phyloP scores from a whole-genome alignment of 2,888 invertebrate species.

The Epiblema foenella region DNA sequence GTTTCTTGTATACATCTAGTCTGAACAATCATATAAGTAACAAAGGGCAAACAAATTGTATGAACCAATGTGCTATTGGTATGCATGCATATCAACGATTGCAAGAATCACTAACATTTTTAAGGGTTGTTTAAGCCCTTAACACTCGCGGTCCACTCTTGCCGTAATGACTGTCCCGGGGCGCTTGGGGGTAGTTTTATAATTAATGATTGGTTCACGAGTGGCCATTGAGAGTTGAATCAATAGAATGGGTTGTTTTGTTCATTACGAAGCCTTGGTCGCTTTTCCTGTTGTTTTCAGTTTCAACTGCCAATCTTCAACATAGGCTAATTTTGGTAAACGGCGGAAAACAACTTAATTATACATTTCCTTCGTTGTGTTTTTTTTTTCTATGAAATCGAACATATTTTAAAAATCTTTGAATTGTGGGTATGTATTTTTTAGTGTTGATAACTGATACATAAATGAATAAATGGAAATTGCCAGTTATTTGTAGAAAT shows the following conservation, averaged over 20 bases:
- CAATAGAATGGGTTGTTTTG: slow-evolving; percentile 34
- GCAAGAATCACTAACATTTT: slow-evolving; percentile 30
- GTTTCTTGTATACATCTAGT: too few relatives aligned
- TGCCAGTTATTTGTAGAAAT: too few relatives aligned
- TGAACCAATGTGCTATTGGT: too few relatives aligned
- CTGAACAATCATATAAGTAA: too few relatives aligned
- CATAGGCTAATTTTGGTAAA: too few relatives aligned
- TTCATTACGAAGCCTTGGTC: slow-evolving; percentile 17
- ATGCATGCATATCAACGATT: neutral
- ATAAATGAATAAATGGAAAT: too few relatives aligned
- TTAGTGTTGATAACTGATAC: too few relatives aligned
- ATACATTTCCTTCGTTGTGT: neutral
- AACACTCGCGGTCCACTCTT: slow-evolving; percentile 48
- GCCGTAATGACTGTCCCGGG: slow-evolving; percentile 54
- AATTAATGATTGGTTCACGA: slow-evolving; percentile 72
- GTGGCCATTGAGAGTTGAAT: slow-evolving; percentile 34
- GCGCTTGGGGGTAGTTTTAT: slow-evolving; percentile 58
- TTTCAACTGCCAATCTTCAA: neutral
- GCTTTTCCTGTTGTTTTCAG: slow-evolving; percentile 5
- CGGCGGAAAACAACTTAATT: neutral
- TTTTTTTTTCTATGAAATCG: too few relatives aligned
- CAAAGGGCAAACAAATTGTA: too few relatives aligned
- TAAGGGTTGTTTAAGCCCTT: slow-evolving; percentile 38
- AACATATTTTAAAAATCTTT: too few relatives aligned
- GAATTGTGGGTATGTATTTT: too few relatives aligned